A percentile compares a stretch with the other conserved stretches of the same genome.
phyloP scores from a whole-genome alignment of 2,797 vertebrate genomes.

The Coreius guichenoti region DNA sequence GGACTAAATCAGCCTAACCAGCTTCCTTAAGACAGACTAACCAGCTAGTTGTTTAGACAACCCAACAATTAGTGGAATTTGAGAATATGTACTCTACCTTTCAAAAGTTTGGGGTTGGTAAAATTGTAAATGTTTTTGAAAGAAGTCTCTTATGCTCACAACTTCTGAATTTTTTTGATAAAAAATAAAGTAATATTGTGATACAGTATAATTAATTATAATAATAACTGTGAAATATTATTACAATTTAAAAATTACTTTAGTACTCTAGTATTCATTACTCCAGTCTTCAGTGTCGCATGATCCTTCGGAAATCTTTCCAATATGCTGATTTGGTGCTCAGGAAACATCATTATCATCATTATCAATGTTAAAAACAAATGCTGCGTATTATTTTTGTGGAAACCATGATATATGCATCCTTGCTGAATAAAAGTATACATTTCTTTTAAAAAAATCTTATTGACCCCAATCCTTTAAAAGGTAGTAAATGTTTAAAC shows the following conservation, averaged over 20 bases:
- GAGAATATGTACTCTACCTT: neutral
- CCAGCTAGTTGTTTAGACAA: neutral
- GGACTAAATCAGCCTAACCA: neutral
- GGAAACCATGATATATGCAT: neutral
- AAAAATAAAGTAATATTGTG: neutral
- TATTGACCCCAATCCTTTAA: neutral
- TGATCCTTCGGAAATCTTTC: neutral
- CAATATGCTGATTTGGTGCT: neutral
- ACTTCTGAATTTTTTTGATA: neutral
- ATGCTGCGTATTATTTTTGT: neutral
- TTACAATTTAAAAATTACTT: neutral
- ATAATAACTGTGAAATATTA: neutral
- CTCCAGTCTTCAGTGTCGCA: neutral
- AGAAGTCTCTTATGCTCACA: neutral
- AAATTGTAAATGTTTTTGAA: neutral
- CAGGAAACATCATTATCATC: neutral
- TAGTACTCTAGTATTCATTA: neutral
- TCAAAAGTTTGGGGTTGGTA: neutral
- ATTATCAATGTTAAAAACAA: neutral
- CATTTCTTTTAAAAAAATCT: too few species aligned
- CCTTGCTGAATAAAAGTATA: neutral
- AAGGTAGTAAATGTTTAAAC: neutral
- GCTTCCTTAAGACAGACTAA: neutral
- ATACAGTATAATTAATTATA: neutral
- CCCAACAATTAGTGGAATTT: neutral